Evolutionary conservation across 2,888 invertebrate genomes (phyloP), one percentile per base, ranked within the genome.

Genomic region (Epirrhoe alternata): DNA sequence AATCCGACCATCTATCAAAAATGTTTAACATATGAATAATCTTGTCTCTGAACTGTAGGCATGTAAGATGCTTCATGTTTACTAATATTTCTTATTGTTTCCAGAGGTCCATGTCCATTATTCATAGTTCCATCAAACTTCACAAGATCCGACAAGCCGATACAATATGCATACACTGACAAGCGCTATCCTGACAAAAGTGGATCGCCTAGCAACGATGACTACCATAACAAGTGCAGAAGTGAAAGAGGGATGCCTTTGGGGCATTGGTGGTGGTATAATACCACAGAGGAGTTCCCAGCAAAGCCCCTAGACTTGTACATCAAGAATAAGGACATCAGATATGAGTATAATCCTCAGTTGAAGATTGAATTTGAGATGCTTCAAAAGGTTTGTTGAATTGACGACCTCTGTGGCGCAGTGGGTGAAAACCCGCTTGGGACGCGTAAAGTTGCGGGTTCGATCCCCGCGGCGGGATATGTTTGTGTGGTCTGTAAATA

Each of bases 101-200:
- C 14, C 71, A 92, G 91, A 35, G 69, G 83, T 66, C 82, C 85
- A 54, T 90, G 94, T 4, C 95, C 96, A 0, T 86, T 95, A 16
- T 96, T 96, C 78, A 90, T 97, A 47, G 94, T 96, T n/a, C 98
- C 98, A 16, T 91, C 96, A 17, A 92, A 95, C 45, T 98, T 97
- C 86, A 96, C 97, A 31, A 95, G 97, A 71, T 95, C 96, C 74
- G 98, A 97, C 80, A 95, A 93, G 17, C 91, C 94, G 6, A 86
- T 89, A 50, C 81, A 82, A 71, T 89, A 92, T 76, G 72, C 83
- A 10, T 91, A 93, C 69, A 85, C 89, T 68, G 79, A 88, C 73
- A 83, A 94, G 82, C 76, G 86, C 66, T 83, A 81, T 59, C 75
- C 80, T 78, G 73, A 79, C 35, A 59, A 70, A 4, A 68, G 70